Conservation (phyloP, 2,797 vertebrate species). For the Poecile montanus region DNA sequence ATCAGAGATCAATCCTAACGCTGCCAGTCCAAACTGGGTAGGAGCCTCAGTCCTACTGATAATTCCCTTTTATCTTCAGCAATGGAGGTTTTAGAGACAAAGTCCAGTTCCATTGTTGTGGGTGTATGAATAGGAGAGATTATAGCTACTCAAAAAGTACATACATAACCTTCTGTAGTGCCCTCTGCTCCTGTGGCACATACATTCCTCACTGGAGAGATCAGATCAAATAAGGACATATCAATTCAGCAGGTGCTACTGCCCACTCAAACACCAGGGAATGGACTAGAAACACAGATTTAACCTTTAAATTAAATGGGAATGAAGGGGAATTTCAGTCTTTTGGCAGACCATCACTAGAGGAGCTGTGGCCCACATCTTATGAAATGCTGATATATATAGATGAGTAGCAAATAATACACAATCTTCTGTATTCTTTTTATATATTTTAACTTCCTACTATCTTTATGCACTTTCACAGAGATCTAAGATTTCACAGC, state of each 20-base stretch:
- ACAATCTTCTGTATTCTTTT: not conserved
- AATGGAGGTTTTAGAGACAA: not conserved
- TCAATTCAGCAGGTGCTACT: not conserved
- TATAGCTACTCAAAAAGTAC: not conserved
- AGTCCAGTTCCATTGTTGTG: not conserved
- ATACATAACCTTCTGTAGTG: not conserved
- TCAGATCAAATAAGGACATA: not conserved
- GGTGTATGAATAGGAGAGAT: not conserved
- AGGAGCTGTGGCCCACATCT: not conserved
- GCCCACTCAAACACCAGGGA: not conserved
- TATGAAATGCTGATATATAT: not conserved
- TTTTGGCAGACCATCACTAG: not conserved
- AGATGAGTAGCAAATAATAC: not conserved
- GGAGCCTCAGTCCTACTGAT: not conserved
- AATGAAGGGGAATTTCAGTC: not conserved
- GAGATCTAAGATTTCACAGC: not conserved
- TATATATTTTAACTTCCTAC: constrained; percentile 8
- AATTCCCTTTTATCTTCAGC: not conserved
- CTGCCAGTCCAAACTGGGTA: not conserved
- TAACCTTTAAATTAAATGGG: not conserved
- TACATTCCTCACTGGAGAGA: not conserved
- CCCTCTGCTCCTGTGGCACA: not conserved
- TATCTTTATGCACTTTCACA: not conserved
- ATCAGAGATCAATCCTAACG: not conserved
- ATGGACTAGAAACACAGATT: not conserved